Evolutionary conservation across 2,888 invertebrate genomes (phyloP).

Genomic region (Lasioglossum morio): DNA sequence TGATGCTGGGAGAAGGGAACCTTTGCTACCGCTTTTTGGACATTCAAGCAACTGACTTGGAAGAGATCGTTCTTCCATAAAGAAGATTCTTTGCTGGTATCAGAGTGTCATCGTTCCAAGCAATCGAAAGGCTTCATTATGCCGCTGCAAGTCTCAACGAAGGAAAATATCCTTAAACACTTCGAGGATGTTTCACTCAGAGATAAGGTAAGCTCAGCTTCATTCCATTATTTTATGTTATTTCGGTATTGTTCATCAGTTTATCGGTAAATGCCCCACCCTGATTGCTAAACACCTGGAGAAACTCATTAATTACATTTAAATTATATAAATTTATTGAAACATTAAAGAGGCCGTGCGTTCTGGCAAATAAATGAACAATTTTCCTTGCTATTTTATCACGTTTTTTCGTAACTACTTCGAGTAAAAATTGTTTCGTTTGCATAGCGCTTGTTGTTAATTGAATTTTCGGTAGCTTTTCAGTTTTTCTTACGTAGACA

Average conservation of each 20-base stretch:
- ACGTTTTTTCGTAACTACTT: background rate
- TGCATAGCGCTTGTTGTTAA: background rate
- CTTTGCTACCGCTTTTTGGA: background rate
- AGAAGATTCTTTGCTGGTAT: background rate
- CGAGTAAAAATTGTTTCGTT: background rate
- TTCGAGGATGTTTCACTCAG: conserved; percentile 77
- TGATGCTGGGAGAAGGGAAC: background rate
- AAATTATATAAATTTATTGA: background rate
- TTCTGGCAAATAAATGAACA: background rate
- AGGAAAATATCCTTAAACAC: conserved; percentile 79
- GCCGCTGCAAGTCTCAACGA: conserved; percentile 79
- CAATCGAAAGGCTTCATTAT: conserved; percentile 55
- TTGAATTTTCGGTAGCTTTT: background rate
- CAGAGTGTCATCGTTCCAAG: background rate
- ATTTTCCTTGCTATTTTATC: background rate
- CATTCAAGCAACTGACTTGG: background rate
- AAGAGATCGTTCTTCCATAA: background rate
- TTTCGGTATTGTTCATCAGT: background rate
- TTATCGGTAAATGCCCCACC: background rate
- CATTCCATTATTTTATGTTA: background rate
- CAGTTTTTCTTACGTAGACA: background rate
- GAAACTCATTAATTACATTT: background rate
- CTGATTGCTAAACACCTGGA: background rate
- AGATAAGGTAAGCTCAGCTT: conserved; percentile 74
- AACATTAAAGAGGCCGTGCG: background rate